Percentiles rank a stretch among this genome's conserved stretches.
Conservation (phyloP, 2,888 invertebrate species). For the Parascotia fuliginaria region DNA sequence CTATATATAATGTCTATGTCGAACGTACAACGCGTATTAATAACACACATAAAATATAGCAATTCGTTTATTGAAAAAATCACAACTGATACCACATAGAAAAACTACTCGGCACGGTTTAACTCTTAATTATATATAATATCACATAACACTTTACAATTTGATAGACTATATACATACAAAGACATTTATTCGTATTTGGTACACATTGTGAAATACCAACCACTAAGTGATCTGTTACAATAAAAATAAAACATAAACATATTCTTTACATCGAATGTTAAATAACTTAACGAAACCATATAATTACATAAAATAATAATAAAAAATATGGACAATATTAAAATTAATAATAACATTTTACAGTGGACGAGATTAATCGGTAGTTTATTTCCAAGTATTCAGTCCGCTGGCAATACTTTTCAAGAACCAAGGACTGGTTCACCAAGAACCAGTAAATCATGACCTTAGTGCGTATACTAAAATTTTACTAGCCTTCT, state of each 20-base stretch:
- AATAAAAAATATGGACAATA: conserved; percentile 33
- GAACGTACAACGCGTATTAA: conserved; percentile 16
- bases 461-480: background rate
- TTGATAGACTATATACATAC: conserved; percentile 81
- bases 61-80: conserved; percentile 83
- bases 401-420: conserved; percentile 25
- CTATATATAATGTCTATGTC: too few relatives aligned
- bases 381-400: conserved; percentile 9
- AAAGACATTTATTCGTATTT: conserved; percentile 66
- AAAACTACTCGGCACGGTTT: conserved; percentile 86
- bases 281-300: conserved; percentile 36
- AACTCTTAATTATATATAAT: conserved; percentile 84
- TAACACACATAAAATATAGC: conserved; percentile 61
- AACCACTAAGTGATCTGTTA: conserved; percentile 61
- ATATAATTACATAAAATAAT: conserved; percentile 25
- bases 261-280: conserved; percentile 33
- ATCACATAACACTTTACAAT: conserved; percentile 85
- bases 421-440: too few relatives aligned
- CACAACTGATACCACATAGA: conserved; percentile 86
- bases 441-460: background rate
- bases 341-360: conserved; percentile 18
- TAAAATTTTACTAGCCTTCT: background rate
- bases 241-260: conserved; percentile 52
- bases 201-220: conserved; percentile 69
- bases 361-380: conserved; percentile 26